Base-by-base conservation (phyloP, 2,113 vertebrate species). In the Suncus etruscus region DNA sequence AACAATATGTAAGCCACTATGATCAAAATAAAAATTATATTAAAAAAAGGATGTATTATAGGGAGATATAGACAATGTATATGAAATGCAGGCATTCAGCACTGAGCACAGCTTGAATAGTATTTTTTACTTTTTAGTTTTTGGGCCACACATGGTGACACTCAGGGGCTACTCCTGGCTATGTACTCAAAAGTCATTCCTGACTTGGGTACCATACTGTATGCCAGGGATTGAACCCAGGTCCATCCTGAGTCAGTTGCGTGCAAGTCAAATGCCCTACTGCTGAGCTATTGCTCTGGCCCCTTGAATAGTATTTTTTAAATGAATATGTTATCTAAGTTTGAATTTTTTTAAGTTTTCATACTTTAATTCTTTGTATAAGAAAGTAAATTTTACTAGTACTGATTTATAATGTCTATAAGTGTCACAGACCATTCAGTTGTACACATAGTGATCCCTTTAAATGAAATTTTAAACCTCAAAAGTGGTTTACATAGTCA, bases 401-500 rank as follows among this genome's bases (percentile, higher is more conserved):
- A 78, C 18, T 87, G 51, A 92, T 80, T 92, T 89, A 85, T 73
- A 78, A 82, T 66, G 47, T 82, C 92, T 75, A 39, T 63, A 91
- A 90, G 24, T 50, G 92, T 58, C 58, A 89, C 58, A 90, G 83
- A 75, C 93, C 24, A 47, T 79, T 91, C 24, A 63, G 66, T 88
- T 94, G 88, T 61, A 90, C 79, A 86, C 90, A 22, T 81, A 81
- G 29, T 94, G 82, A 95, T 84, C 75, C 58, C 76, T 73, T 91
- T 87, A 91, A 95, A 94, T 92, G 45, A 48, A 92, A 70, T 77
- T 89, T 70, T 69, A 92, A 95, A 89, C 69, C 50, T 95, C 80
- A 88, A 78, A 87, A 94, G 65, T 51, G 10, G 70, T 77, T 88
- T 80, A 39, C 74, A 90, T 11, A 86, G 29, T 2, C 80, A 90